Evolutionary conservation across 2,888 invertebrate genomes (phyloP).

Genomic region (Rhamphomyia laevipes): DNA sequence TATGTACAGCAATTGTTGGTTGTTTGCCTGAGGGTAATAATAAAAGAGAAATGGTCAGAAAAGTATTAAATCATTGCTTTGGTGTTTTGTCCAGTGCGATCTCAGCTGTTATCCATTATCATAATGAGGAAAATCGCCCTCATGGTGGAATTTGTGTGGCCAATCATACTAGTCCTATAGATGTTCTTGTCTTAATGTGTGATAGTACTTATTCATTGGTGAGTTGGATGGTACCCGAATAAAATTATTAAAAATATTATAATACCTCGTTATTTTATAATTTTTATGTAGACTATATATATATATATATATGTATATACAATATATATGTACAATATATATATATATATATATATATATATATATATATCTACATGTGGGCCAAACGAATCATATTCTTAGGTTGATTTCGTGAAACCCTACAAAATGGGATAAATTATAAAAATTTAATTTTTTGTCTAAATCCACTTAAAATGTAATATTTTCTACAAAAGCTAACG

Average conservation of each 20-base stretch:
- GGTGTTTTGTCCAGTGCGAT: slow-evolving; percentile 85
- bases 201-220: slow-evolving; percentile 97
- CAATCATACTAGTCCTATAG: slow-evolving; percentile 98
- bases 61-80: slow-evolving; percentile 80
- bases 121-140: slow-evolving; percentile 77
- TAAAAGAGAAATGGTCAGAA: slow-evolving; percentile 69
- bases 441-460: too few species aligned
- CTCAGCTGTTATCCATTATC: slow-evolving; percentile 77
- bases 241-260: too few species aligned
- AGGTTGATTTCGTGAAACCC: too few species aligned
- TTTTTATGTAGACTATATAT: neutral
- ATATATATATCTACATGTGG: neutral
- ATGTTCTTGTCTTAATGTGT: slow-evolving; percentile 91
- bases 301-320: neutral
- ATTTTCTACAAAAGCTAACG: too few species aligned
- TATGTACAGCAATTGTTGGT: slow-evolving; percentile 78
- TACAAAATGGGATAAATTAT: too few species aligned
- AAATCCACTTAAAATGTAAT: too few species aligned
- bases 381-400: too few species aligned
- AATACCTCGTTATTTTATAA: too few species aligned
- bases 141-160: slow-evolving; percentile 87
- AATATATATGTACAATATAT: too few species aligned
- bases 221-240: slow-evolving; percentile 36
- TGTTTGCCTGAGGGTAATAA: slow-evolving; percentile 62
- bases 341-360: neutral